phyloP scores from a whole-genome alignment of 1,140 invertebrate species.

The Lamellibrachia luymesi region DNA sequence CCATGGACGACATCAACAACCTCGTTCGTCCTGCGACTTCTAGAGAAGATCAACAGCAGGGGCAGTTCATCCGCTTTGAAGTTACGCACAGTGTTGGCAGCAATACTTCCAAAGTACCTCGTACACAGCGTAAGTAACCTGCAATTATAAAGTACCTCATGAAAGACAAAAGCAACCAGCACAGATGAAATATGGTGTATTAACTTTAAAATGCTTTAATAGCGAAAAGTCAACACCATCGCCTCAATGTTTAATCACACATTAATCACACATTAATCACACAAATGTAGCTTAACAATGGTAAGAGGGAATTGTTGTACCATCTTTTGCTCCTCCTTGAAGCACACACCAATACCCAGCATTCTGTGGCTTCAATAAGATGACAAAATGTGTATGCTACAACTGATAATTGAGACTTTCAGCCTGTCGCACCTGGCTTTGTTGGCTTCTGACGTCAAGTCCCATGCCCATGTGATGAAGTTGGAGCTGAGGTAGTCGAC shows the following conservation, averaged over 20 bases:
- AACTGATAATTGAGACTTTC: neutral
- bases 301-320: neutral
- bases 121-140: slow-evolving; percentile 71
- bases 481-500: slow-evolving; percentile 81
- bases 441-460: slow-evolving; percentile 84
- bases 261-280: too few species aligned
- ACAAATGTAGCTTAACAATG: too few species aligned
- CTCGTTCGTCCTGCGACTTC: slow-evolving; percentile 81
- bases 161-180: neutral
- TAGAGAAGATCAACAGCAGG: slow-evolving; percentile 82
- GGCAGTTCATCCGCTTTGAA: slow-evolving; percentile 83
- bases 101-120: slow-evolving; percentile 64
- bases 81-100: slow-evolving; percentile 69
- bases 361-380: too few species aligned
- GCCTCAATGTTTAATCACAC: too few species aligned
- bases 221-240: too few species aligned
- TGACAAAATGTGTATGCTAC: neutral
- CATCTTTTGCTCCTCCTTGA: neutral
- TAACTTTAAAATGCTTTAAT: neutral
- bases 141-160: slow-evolving; percentile 29
- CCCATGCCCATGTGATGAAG: slow-evolving; percentile 94
- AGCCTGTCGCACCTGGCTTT: slow-evolving; percentile 66
- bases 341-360: too few species aligned
- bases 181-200: neutral
- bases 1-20: slow-evolving; percentile 83